A percentile compares a stretch with the other conserved stretches of the same genome.
phyloP scores from a whole-genome alignment of 2,888 invertebrate species.

The Scotopteryx bipunctaria region DNA sequence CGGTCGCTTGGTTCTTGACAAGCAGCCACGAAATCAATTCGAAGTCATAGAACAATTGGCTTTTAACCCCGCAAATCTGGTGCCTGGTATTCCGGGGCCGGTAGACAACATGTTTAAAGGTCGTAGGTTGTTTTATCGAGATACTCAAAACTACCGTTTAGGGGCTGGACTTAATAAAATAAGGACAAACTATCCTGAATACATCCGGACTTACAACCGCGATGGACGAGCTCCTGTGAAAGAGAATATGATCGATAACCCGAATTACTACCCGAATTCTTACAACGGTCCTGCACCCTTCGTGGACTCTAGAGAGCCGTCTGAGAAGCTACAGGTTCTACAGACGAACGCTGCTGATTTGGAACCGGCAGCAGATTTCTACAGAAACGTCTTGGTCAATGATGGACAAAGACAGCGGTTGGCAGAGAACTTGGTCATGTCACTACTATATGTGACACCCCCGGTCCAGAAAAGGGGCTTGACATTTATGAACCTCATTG shows the following conservation, averaged over 20 bases:
- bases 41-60: conserved; percentile 50
- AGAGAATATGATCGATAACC: conserved; percentile 92
- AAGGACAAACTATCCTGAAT: conserved; percentile 56
- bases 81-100: conserved; percentile 68
- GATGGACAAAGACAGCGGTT: conserved; percentile 35
- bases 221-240: conserved; percentile 77
- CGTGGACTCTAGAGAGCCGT: conserved; percentile 64
- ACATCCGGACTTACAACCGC: conserved; percentile 54
- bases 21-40: conserved; percentile 87
- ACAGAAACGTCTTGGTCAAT: conserved; percentile 81
- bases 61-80: conserved; percentile 61
- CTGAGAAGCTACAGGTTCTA: conserved; percentile 30
- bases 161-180: conserved; percentile 60
- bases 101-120: conserved; percentile 56
- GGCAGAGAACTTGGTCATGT: conserved; percentile 13
- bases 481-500: conserved; percentile 86
- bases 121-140: conserved; percentile 54
- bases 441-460: conserved; percentile 21
- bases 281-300: conserved; percentile 91
- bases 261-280: conserved; percentile 97
- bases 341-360: conserved; percentile 30
- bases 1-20: conserved; percentile 90
- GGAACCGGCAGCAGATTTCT: conserved; percentile 88
- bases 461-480: conserved; percentile 28
- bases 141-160: conserved; percentile 62